Evolutionary conservation across 2,888 invertebrate species (phyloP).

Genomic region (Caenorhabditis plicata): DNA sequence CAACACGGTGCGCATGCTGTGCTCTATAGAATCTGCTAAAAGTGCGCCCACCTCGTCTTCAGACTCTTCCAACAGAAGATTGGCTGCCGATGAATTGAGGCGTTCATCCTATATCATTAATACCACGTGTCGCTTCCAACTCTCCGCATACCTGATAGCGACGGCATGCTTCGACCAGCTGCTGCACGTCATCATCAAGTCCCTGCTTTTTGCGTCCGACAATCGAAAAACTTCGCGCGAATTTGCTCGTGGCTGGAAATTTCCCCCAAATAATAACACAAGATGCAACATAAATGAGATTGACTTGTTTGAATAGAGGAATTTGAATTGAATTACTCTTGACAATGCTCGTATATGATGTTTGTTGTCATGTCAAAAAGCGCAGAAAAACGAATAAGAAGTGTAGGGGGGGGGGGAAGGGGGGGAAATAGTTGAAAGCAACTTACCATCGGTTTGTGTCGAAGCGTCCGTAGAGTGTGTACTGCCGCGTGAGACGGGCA

Average conservation of each 20-base stretch:
- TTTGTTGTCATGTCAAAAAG: no score
- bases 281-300: not conserved
- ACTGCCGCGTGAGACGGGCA: slow-evolving; percentile 35
- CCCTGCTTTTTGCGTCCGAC: slow-evolving; percentile 50
- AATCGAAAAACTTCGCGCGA: slow-evolving; percentile 60
- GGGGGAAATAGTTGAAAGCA: not conserved
- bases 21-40: slow-evolving; percentile 57
- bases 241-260: slow-evolving; percentile 30
- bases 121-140: not conserved
- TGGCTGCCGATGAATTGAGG: slow-evolving; percentile 49
- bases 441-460: slow-evolving; percentile 48
- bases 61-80: slow-evolving; percentile 56
- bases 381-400: no score
- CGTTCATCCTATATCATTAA: slow-evolving; percentile 55
- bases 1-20: slow-evolving; percentile 57
- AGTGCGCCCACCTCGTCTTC: slow-evolving; percentile 53
- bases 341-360: no score
- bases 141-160: slow-evolving; percentile 59
- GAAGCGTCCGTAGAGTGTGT: slow-evolving; percentile 35
- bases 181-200: slow-evolving; percentile 62
- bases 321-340: no score
- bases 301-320: no score
- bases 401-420: not conserved
- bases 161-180: slow-evolving; percentile 61
- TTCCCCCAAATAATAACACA: not conserved